Conservation (phyloP, 2,113 vertebrate species). For the Dicrurus megarhynchus region DNA sequence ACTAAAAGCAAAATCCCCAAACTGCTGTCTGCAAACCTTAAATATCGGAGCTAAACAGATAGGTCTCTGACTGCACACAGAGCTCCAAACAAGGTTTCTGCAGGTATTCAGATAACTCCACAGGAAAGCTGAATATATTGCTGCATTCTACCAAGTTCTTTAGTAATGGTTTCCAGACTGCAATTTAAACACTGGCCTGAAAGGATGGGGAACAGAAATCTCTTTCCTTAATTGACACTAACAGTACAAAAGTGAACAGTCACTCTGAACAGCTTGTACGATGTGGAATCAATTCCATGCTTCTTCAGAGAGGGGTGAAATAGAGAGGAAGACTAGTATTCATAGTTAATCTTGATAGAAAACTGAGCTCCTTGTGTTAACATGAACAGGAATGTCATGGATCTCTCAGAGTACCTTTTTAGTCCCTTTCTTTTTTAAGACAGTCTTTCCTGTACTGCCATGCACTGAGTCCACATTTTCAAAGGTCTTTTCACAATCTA, state of each 20-base stretch:
- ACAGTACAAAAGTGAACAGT: not conserved
- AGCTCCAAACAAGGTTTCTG: not conserved
- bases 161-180: not conserved
- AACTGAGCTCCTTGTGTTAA: not conserved
- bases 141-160: not conserved
- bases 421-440: not conserved
- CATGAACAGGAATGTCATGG: not conserved
- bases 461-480: not conserved
- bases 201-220: not conserved
- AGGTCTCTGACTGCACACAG: not conserved
- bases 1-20: not conserved
- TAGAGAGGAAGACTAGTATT: not conserved
- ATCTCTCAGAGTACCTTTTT: not conserved
- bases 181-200: not conserved
- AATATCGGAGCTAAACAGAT: not conserved
- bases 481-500: not conserved
- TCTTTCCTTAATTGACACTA: not conserved
- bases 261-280: not conserved
- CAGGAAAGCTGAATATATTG: not conserved
- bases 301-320: not conserved
- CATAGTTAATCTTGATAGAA: not conserved
- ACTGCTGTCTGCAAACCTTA: not conserved
- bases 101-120: not conserved
- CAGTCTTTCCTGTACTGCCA: not conserved
- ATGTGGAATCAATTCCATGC: not conserved